A percentile compares a stretch with the other conserved stretches of the same genome.
These are phyloP conservation scores for Psix sp. DNA, from an alignment of 1,140 invertebrate genomes.

Conservation along the genomic window DNA sequence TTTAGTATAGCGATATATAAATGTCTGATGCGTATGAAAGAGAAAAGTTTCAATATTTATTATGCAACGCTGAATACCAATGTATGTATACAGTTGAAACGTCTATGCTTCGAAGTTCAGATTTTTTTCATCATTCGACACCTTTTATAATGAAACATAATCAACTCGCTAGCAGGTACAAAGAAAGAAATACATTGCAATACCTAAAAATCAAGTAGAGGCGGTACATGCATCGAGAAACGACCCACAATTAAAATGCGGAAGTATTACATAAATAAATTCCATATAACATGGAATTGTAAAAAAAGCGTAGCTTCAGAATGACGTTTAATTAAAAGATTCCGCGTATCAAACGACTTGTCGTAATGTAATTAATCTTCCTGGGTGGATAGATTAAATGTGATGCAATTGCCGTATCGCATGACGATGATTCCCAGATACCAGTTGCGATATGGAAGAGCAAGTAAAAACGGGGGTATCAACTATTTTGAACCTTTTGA, in stretches of 20 bases:
- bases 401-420: constrained; percentile 63
- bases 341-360: constrained; percentile 56
- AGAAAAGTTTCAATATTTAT: constrained; percentile 52
- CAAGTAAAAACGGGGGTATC: constrained; percentile 25
- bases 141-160: constrained; percentile 55
- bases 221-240: constrained; percentile 34
- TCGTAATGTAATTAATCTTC: constrained; percentile 60
- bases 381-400: constrained; percentile 56
- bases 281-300: constrained; percentile 40
- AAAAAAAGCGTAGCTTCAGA: constrained; percentile 53
- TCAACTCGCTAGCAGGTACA: no score
- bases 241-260: constrained; percentile 45
- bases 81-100: constrained; percentile 20
- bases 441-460: constrained; percentile 36
- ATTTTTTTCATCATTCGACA: constrained; percentile 55
- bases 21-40: no score
- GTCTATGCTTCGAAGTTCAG: constrained; percentile 42
- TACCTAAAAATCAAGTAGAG: constrained; percentile 50
- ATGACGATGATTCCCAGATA: constrained; percentile 62
- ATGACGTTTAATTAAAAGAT: constrained; percentile 62
- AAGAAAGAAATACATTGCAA: no score
- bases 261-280: constrained; percentile 49
- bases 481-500: constrained; percentile 52
- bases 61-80: constrained; percentile 30
- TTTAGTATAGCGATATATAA: no score